Conservation (phyloP, 2,113 vertebrate species). For the Dicrurus megarhynchus region DNA sequence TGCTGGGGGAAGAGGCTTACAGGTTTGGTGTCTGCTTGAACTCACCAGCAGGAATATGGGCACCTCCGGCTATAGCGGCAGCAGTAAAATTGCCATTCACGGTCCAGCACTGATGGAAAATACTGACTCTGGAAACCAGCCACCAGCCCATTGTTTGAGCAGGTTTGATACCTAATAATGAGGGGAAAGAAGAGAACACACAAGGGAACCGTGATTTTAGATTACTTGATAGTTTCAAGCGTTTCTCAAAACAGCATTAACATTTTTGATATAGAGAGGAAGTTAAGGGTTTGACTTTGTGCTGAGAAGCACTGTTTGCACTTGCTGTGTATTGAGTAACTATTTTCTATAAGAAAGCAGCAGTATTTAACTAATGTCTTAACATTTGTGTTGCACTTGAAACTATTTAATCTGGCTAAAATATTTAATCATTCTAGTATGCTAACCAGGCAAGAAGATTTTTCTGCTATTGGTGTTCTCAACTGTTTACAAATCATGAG, state of each 20-base stretch:
- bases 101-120: constrained; percentile 90
- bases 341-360: not conserved
- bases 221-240: not conserved
- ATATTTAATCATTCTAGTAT: not conserved
- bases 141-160: constrained; percentile 91
- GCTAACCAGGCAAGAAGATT: not conserved
- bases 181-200: not conserved
- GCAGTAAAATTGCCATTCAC: constrained; percentile 98
- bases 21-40: not conserved
- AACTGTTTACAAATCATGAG: not conserved
- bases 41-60: constrained; percentile 93
- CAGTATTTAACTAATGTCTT: not conserved
- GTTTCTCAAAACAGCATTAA: not conserved
- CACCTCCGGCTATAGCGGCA: constrained; percentile 90
- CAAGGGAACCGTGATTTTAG: not conserved
- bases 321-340: not conserved
- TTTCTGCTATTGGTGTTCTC: not conserved
- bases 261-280: not conserved
- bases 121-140: constrained; percentile 95
- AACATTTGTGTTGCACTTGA: not conserved
- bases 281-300: not conserved
- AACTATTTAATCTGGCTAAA: not conserved
- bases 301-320: not conserved
- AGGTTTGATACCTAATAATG: constrained; percentile 87
- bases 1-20: not conserved